Evolutionary conservation across 2,888 invertebrate genomes (phyloP).

Genomic region (Poecilus cupreus): DNA sequence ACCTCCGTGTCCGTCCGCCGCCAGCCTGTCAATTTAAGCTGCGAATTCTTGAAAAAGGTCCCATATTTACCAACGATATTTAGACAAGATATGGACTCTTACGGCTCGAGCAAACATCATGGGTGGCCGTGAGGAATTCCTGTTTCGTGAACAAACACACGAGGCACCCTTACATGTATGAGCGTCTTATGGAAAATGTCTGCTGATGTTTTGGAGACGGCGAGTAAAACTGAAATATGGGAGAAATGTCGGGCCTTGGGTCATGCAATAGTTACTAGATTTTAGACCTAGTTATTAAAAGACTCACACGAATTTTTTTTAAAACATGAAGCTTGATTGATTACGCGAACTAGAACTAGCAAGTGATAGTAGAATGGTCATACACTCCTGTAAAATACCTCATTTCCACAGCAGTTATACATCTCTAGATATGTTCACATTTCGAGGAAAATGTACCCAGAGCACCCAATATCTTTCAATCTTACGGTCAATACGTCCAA

Average conservation of each 20-base stretch:
- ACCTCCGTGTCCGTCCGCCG: not conserved
- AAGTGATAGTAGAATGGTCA: too few species aligned
- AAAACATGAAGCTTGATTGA: too few species aligned
- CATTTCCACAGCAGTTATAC: too few species aligned
- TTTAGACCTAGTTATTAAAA: too few species aligned
- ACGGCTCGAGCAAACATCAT: conserved; percentile 51
- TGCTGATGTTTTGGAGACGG: not conserved
- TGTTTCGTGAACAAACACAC: conserved; percentile 35
- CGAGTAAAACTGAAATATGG: conserved; percentile 20
- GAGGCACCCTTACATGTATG: not conserved
- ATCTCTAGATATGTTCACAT: too few species aligned
- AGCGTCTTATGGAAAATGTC: conserved; percentile 7
- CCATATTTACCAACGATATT: conserved; percentile 49
- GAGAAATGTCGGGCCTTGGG: not conserved
- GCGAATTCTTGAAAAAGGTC: conserved; percentile 56
- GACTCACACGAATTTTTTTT: too few species aligned
- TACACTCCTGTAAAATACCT: too few species aligned
- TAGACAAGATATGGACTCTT: conserved; percentile 57
- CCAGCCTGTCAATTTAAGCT: conserved; percentile 35
- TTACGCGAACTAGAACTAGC: too few species aligned
- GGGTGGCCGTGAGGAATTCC: conserved; percentile 40
- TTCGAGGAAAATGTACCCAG: too few species aligned
- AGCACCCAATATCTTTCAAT: too few species aligned
- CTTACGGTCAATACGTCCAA: too few species aligned
- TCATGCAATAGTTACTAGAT: not conserved